Conservation (phyloP, 30 jellyfish, hydroid and myxozoan species). For the Turritopsis dohrnii region DNA sequence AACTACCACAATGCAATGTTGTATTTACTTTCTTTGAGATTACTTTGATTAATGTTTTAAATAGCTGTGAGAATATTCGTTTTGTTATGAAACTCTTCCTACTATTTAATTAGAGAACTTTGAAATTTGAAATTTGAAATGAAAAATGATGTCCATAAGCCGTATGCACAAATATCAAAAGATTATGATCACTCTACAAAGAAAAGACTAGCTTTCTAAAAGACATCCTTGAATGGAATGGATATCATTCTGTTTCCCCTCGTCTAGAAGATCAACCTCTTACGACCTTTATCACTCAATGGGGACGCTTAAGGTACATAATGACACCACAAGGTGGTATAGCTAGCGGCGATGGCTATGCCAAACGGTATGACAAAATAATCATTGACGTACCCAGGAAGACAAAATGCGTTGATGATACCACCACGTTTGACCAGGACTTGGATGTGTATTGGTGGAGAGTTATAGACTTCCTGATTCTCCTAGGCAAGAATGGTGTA, state of each 20-base stretch:
- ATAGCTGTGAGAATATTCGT: no score
- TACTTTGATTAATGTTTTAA: no score
- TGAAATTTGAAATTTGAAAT: no score
- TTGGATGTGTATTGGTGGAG: background rate
- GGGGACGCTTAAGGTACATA: background rate
- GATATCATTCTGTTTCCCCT: background rate
- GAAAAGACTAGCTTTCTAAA: no score
- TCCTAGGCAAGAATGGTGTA: background rate
- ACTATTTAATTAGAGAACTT: no score
- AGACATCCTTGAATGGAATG: background rate
- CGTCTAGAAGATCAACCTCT: background rate
- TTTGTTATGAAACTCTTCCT: no score
- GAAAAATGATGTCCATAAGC: no score
- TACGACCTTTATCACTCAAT: background rate
- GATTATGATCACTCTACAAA: no score
- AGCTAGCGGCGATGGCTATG: constrained; percentile 20
- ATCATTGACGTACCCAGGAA: background rate
- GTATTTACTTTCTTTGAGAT: no score
- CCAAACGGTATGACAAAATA: background rate
- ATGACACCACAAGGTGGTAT: background rate
- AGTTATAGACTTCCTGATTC: background rate
- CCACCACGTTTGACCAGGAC: background rate
- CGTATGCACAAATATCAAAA: no score
- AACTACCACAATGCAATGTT: no score
- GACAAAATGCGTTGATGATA: background rate